phyloP scores from a whole-genome alignment of 2,113 vertebrate species.

The Xenotilapia flavipinnis region DNA sequence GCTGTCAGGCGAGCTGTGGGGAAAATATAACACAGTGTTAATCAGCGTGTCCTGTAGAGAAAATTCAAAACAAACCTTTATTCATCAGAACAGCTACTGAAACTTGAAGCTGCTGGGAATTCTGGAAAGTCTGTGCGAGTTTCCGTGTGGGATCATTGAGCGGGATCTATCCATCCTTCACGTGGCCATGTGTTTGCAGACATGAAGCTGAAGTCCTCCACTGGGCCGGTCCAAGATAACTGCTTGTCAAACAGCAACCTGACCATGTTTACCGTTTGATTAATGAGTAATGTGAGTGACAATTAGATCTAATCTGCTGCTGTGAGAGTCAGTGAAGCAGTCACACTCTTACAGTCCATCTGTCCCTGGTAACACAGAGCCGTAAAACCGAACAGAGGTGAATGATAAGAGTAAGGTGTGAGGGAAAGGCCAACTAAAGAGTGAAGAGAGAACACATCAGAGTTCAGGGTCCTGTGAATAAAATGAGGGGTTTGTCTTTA shows the following conservation, averaged over 20 bases:
- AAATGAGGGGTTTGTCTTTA: not conserved
- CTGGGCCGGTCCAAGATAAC: not conserved
- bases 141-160: not conserved
- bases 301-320: not conserved
- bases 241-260: not conserved
- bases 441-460: not conserved
- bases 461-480: not conserved
- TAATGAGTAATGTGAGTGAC: not conserved
- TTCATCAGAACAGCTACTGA: not conserved
- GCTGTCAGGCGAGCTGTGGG: conserved; percentile 14
- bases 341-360: not conserved
- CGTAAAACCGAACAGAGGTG: not conserved
- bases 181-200: not conserved
- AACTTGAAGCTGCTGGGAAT: not conserved
- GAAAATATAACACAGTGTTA: not conserved
- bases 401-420: not conserved
- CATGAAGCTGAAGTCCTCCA: not conserved
- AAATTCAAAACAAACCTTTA: not conserved
- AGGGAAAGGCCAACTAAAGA: not conserved
- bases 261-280: not conserved
- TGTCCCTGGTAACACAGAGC: not conserved
- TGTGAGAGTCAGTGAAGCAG: not conserved
- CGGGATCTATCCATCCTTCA: not conserved
- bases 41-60: not conserved
- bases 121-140: not conserved